Percentiles rank a stretch among this genome's conserved stretches.
phyloP scores from a whole-genome alignment of 1,140 invertebrate genomes.

The Drosophila willistoni region DNA sequence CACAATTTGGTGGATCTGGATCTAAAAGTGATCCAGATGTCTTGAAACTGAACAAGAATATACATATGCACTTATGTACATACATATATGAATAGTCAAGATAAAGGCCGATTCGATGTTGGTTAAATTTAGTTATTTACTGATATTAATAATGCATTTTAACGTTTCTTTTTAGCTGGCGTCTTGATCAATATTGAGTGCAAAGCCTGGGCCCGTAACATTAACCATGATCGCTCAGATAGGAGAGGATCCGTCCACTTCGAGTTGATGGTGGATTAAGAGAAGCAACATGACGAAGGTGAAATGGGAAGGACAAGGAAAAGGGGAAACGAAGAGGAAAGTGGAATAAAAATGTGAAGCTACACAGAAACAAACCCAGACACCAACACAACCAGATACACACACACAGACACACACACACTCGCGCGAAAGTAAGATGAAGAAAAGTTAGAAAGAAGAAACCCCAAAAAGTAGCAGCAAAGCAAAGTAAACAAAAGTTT shows the following conservation, averaged over 20 bases:
- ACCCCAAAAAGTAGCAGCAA: slow-evolving; percentile 52
- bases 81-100: too few relatives aligned
- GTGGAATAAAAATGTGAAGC: slow-evolving; percentile 22
- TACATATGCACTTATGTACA: too few relatives aligned
- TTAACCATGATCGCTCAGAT: slow-evolving; percentile 93
- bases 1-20: too few relatives aligned
- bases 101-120: too few relatives aligned
- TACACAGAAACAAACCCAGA: slow-evolving; percentile 20
- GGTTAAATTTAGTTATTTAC: background rate
- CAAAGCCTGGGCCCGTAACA: slow-evolving; percentile 98
- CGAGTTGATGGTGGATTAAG: slow-evolving; percentile 96
- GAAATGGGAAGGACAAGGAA: background rate
- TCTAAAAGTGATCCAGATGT: too few relatives aligned
- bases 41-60: too few relatives aligned
- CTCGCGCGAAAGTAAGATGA: slow-evolving; percentile 22
- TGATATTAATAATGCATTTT: background rate
- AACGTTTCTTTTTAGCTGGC: slow-evolving; percentile 86
- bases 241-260: slow-evolving; percentile 97
- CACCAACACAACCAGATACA: slow-evolving; percentile 10
- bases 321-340: slow-evolving; percentile 9
- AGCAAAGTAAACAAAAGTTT: slow-evolving; percentile 53
- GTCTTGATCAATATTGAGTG: slow-evolving; percentile 98
- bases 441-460: slow-evolving; percentile 17
- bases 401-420: slow-evolving; percentile 51
- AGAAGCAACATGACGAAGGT: slow-evolving; percentile 34